phyloP scores from a whole-genome alignment of 92 coral and sea anemone genomes.

The Parazoanthus swiftii region DNA sequence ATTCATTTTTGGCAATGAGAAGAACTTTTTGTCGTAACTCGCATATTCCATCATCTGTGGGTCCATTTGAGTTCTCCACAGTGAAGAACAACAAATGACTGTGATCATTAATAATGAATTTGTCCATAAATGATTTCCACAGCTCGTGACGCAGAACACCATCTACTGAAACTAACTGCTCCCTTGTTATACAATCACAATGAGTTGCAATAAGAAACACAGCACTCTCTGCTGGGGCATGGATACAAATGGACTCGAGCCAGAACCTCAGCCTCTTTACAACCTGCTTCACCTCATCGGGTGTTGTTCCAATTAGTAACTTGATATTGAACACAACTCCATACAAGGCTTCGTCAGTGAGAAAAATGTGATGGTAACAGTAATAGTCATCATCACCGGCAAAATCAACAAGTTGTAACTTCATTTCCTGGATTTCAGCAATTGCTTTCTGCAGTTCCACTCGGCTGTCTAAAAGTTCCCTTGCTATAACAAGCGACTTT shows the following conservation, averaged over 20 bases:
- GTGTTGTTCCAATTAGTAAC: neutral
- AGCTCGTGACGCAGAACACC: neutral
- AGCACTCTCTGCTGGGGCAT: neutral
- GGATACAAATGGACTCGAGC: neutral
- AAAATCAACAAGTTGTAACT: neutral
- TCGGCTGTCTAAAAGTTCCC: neutral
- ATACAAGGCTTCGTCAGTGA: slow-evolving; percentile 1
- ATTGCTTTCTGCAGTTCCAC: neutral
- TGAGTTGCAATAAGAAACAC: slow-evolving; percentile 1
- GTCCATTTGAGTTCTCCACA: neutral
- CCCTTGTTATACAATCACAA: neutral
- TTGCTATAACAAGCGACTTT: neutral
- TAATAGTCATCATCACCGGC: slow-evolving; percentile 1
- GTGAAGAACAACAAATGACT: neutral
- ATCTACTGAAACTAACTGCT: neutral
- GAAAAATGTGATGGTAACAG: neutral
- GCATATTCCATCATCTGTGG: neutral
- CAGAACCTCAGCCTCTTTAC: neutral
- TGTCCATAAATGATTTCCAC: neutral
- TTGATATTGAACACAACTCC: neutral
- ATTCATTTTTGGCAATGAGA: neutral
- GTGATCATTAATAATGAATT: neutral
- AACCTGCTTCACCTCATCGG: neutral
- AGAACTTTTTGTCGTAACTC: neutral
- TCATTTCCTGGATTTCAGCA: neutral